Evolutionary conservation across 2,888 invertebrate species (phyloP), one percentile per base, ranked within the genome.

Genomic region (Polylopha cassiicola): DNA sequence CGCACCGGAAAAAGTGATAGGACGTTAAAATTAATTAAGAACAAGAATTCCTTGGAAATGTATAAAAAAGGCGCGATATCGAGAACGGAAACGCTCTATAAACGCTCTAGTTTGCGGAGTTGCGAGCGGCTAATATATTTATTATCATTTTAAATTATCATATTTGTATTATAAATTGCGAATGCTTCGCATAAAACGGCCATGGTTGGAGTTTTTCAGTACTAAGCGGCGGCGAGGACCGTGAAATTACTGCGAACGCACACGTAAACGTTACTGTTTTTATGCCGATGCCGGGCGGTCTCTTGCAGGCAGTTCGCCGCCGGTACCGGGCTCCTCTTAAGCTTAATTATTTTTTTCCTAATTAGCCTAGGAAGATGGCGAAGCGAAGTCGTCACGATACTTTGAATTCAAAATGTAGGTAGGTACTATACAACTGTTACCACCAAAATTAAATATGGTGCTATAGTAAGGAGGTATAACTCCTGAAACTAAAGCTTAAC

Each of bases 61-160:
- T 67, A 73, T 73, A 70, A 65, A 67, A 71, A 44, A 48, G 41
- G 46, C 47, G 53, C 63, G 61, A 63, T 74, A 72, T 61, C 48
- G 31, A 46, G 65, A 73, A 69, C 72, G 75, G 78, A 78, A 78
- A 69, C 70, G 61, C 44, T 57, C 69, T 75, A 74, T 80, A 76
- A 79, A 76, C 67, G 68, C 50, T 66, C 62, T 54, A 58, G 57
- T 66, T 67, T 55, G 62, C 58, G 36, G 54, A 55, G 59, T 50
- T 53, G 47, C 52, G 33, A 44, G 51, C 46, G 39, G 51, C 51
- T 65, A 65, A 65, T 64, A 65, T 61, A 70, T 68, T 72, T 69
- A 73, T 72, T 68, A 75, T 62, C 63, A 65, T 64, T 68, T 58
- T 47, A 61, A 66, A 72, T 78, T 73, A 75, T 74, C 72, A 73